These are phyloP conservation scores for Diarsia mendica DNA, from an alignment of 2,888 invertebrate species.

Conservation along the genomic window DNA sequence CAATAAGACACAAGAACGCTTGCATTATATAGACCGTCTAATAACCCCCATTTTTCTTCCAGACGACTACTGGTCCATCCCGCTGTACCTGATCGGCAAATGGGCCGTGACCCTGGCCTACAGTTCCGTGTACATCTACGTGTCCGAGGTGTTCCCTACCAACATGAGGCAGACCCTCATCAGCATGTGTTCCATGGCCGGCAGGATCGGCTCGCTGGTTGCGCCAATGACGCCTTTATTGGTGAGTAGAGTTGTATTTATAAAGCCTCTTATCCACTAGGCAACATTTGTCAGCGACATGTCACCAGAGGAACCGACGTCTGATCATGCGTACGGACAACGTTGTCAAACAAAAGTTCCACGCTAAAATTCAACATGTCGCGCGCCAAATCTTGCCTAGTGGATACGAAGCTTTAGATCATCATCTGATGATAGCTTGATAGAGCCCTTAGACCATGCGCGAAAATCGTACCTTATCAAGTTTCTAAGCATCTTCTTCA, in stretches of 20 bases:
- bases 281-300: too few species aligned
- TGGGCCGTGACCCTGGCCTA: constrained; percentile 92
- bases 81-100: constrained; percentile 92
- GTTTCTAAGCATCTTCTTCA: too few species aligned
- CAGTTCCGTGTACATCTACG: constrained; percentile 92
- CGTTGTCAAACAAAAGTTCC: too few species aligned
- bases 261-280: too few species aligned
- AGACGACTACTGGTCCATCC: constrained; percentile 89
- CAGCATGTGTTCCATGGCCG: constrained; percentile 92
- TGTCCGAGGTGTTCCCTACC: constrained; percentile 93
- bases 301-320: too few species aligned
- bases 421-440: too few species aligned
- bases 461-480: too few species aligned
- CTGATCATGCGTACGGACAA: too few species aligned
- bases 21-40: not conserved
- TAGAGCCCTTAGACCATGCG: too few species aligned
- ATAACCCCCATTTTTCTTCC: constrained; percentile 44
- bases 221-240: constrained; percentile 92
- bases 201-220: constrained; percentile 92
- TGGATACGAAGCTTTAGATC: not conserved
- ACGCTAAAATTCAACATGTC: too few species aligned
- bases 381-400: too few species aligned
- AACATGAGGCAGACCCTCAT: constrained; percentile 92
- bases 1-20: not conserved
- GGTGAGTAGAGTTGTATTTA: constrained; percentile 80